phyloP scores from a whole-genome alignment of 2,888 invertebrate genomes.

The Acronicta aceris region DNA sequence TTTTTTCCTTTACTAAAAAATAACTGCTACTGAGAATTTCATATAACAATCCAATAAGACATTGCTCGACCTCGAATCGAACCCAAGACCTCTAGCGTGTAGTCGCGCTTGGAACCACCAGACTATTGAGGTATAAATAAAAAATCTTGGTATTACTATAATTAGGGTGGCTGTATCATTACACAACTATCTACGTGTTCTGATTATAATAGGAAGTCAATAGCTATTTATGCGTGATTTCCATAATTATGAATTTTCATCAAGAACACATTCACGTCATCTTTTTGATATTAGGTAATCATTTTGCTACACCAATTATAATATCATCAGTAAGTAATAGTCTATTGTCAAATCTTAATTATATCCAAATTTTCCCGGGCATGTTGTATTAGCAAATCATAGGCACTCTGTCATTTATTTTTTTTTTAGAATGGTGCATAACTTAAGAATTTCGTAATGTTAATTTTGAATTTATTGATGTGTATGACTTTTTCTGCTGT shows the following conservation, averaged over 20 bases:
- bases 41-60: no score
- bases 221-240: background rate
- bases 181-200: background rate
- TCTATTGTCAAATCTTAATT: background rate
- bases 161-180: no score
- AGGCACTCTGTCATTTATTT: slow-evolving; percentile 9
- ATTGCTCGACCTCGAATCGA: no score
- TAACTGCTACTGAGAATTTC: no score
- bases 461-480: slow-evolving; percentile 7
- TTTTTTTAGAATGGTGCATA: slow-evolving; percentile 13
- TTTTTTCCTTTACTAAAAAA: no score
- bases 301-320: slow-evolving; percentile 1
- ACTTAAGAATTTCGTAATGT: slow-evolving; percentile 13
- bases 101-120: no score
- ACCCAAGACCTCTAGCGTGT: no score
- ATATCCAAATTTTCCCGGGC: slow-evolving; percentile 5
- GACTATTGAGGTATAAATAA: no score
- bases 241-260: background rate
- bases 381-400: background rate
- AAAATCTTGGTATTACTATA: no score
- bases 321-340: slow-evolving; percentile 16
- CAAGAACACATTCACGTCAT: slow-evolving; percentile 3
- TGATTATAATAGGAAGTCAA: background rate
- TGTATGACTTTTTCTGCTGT: slow-evolving; percentile 14
- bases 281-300: slow-evolving; percentile 6